Evolutionary conservation across 2,113 vertebrate genomes (phyloP), one percentile per base, ranked within the genome.

Genomic region (Lasiurus borealis): DNA sequence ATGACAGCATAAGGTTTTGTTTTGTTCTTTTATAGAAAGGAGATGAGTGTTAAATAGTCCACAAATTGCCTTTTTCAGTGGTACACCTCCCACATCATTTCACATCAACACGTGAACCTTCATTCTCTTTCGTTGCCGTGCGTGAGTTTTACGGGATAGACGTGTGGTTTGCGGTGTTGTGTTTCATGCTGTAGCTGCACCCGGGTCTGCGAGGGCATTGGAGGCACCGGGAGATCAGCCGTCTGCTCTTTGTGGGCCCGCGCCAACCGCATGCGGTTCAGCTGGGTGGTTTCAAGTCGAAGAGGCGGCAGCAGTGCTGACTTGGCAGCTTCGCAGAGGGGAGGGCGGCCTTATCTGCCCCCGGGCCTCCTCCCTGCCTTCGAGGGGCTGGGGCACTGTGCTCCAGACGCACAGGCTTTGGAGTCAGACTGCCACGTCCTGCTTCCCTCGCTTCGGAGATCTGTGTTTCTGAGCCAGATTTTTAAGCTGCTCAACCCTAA

Each of bases 11-110:
- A 59, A 16, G 57, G 77, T 85, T 84, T 93, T 27, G 54, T 44
- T 95, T 91, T 83, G 54, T 66, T 88, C 23, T 81, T 88, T 25
- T 12, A 10, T 59, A 52, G 78, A 80, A 96, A 57, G 75, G 44
- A 54, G 34, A 73, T 66, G 64, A 85, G 19, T 68, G 27, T 18
- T 29, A 40, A 36, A 64, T 40, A 68, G 50, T 36, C 4, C 36
- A 9, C n/a, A 76, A 16, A 14, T 69, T 57, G 69, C 50, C 25
- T 76, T 88, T 86, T 78, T 54, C 78, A 75, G 4, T 3, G 0
- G 76, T 34, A 15, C 48, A 2, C 11, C 6, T 16, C 36, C 46
- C 34, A 27, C n/a, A 57, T 59, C 31, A 71, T 64, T 84, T 71
- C 76, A 18, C 64, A 72, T 21, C 64, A 50, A 62, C 34, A 40